Conservation (phyloP, 2,888 invertebrate genomes). For the Drosophila aldrichi region DNA sequence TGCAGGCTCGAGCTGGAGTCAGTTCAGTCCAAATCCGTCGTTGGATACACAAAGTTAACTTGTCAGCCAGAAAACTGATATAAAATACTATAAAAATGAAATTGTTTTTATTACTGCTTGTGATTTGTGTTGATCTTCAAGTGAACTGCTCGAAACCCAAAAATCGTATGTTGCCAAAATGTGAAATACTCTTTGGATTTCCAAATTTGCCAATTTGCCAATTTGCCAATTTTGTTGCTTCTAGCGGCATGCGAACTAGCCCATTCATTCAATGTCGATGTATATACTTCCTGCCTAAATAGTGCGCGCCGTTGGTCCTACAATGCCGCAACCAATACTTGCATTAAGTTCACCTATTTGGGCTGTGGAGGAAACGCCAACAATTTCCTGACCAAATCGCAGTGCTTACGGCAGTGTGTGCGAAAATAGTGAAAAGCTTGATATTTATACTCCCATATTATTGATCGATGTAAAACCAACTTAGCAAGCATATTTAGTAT, state of each 20-base stretch:
- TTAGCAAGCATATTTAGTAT: neutral
- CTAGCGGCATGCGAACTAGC: conserved; percentile 43
- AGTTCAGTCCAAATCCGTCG: conserved; percentile 7
- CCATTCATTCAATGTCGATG: conserved; percentile 39
- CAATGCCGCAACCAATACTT: conserved; percentile 11
- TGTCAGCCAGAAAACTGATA: neutral
- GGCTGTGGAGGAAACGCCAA: conserved; percentile 61
- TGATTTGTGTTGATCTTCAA: conserved; percentile 30
- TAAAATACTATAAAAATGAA: conserved; percentile 20
- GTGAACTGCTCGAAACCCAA: conserved; percentile 24
- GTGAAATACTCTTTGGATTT: neutral
- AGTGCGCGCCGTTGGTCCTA: conserved; percentile 5
- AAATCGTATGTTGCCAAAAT: conserved; percentile 26
- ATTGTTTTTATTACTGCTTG: conserved; percentile 26
- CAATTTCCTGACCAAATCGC: conserved; percentile 39
- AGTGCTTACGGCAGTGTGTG: neutral
- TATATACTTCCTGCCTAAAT: conserved; percentile 11
- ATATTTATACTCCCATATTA: neutral
- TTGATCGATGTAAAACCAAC: neutral
- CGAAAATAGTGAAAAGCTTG: too few species aligned
- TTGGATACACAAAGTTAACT: conserved; percentile 6
- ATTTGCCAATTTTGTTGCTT: neutral
- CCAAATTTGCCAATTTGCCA: neutral
- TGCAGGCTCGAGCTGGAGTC: neutral
- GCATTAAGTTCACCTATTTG: conserved; percentile 43